These are phyloP conservation scores for Dunckerocampus dactyliophorus DNA, from an alignment of 2,113 vertebrate genomes.

Conservation along the genomic window DNA sequence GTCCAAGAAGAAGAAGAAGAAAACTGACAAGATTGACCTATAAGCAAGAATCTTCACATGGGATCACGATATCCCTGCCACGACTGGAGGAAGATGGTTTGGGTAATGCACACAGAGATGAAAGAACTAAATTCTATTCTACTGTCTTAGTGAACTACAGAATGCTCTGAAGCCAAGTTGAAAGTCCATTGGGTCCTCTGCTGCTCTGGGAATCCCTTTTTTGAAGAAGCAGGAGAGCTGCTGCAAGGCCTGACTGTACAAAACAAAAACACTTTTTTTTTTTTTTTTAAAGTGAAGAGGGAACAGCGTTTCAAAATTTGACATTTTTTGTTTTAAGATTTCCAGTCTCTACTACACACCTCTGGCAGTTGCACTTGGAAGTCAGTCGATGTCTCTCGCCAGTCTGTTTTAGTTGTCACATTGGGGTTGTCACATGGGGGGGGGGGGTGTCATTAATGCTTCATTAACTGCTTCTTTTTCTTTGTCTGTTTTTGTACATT, in stretches of 20 bases:
- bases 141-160: slow-evolving; percentile 68
- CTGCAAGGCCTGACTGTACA: slow-evolving; percentile 46
- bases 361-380: slow-evolving; percentile 68
- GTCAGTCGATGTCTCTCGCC: slow-evolving; percentile 41
- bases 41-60: slow-evolving; percentile 43
- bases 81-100: slow-evolving; percentile 20
- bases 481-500: slow-evolving; percentile 73
- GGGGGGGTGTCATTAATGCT: slow-evolving; percentile 37
- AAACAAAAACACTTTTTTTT: no score
- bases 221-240: slow-evolving; percentile 55
- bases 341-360: slow-evolving; percentile 49
- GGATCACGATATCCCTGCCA: slow-evolving; percentile 21
- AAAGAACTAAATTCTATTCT: slow-evolving; percentile 72
- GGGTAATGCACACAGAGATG: slow-evolving; percentile 38
- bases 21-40: slow-evolving; percentile 55
- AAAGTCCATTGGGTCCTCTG: slow-evolving; percentile 49
- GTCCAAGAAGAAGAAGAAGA: slow-evolving; percentile 87
- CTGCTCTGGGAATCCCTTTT: slow-evolving; percentile 59
- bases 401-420: slow-evolving; percentile 43
- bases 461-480: slow-evolving; percentile 32
- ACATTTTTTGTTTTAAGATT: slow-evolving; percentile 10
- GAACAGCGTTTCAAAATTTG: slow-evolving; percentile 55
- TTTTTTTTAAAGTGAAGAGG: slow-evolving; percentile 51
- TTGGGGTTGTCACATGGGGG: slow-evolving; percentile 46
- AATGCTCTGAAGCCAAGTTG: slow-evolving; percentile 68